phyloP scores from a whole-genome alignment of 2,797 vertebrate species.

The Vespertilio murinus region DNA sequence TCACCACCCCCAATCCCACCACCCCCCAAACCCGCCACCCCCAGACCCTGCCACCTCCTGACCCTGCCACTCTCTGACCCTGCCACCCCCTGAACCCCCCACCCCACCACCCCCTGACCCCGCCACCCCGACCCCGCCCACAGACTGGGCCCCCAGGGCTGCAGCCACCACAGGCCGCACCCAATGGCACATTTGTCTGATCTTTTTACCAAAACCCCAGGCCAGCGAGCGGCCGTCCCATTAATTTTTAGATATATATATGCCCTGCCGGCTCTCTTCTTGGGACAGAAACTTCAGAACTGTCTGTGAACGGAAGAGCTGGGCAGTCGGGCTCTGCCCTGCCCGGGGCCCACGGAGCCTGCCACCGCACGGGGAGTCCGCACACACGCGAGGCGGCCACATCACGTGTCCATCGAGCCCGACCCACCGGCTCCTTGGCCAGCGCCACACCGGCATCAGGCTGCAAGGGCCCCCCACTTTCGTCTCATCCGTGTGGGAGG shows the following conservation, averaged over 20 bases:
- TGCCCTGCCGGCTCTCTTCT: not conserved
- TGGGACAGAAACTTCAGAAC: not conserved
- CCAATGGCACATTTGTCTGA: not conserved
- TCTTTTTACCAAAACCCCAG: not conserved
- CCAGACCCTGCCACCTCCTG: no score
- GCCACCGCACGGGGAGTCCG: no score
- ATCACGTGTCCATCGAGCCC: not conserved
- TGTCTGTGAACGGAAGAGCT: fast-evolving
- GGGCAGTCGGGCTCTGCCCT: not conserved
- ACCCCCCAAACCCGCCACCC: no score
- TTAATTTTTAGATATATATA: not conserved
- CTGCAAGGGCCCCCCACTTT: fast-evolving
- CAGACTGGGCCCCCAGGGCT: not conserved
- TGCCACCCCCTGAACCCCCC: fast-evolving
- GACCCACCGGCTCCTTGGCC: no score
- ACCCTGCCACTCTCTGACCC: no score
- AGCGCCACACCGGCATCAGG: not conserved
- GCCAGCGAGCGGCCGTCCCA: no score
- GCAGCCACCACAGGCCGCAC: fast-evolving
- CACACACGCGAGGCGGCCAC: not conserved
- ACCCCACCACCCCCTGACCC: not conserved
- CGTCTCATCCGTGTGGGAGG: not conserved
- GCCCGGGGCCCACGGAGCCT: fast-evolving
- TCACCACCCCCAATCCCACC: not conserved
- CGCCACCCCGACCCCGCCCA: no score